Base-by-base conservation (phyloP, 1,140 invertebrate species). In the Cydia amplana region DNA sequence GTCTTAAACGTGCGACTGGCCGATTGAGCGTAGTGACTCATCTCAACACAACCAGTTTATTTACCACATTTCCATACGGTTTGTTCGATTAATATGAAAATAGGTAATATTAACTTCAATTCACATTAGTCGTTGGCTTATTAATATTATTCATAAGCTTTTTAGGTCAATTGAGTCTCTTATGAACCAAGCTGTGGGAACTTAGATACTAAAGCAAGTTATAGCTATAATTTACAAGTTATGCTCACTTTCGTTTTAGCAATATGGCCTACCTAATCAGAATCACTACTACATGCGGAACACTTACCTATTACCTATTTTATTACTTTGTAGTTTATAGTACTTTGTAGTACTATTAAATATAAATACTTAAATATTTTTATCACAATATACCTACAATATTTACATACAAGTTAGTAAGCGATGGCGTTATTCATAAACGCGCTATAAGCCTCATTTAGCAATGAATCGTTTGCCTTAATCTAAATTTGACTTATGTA, bases 11-110 rank as follows among this genome's bases (percentile, higher is more conserved):
- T 18, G 16, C 10, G 55, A 23, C 55, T 23, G 7, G 20, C 55
- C 55, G 18, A 60, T 23, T n/a, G 55, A 60, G 55, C 20, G 18
- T 12, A 23, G 55, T 65, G 72, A 73, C 72, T 73, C 72, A 73
- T 46, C 40, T 70, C 28, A 70, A n/a, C 64, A 70, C 32, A 70
- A 36, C 65, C n/a, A 12, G 65, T 70, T 70, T 40, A 18, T 70
- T 70, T 18, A 46, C 28, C 32, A 32, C 23, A 32, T 67, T 67
- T 67, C 10, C 25, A 67, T 67, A 12, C 28, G 25, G 28, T 36
- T 32, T 36, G 16, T 70, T 65, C 65, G 6, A 40, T 43, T 70
- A 20, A 70, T 25, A 23, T 40, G 7, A 36, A 70, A 70, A 70
- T 70, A 51, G 49, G 16, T 23, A 40, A 10, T 40, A 70, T 36